Percentiles rank a stretch among this genome's conserved stretches.
Evolutionary conservation across 2,113 vertebrate genomes (phyloP).

Genomic region (Sturnira hondurensis): DNA sequence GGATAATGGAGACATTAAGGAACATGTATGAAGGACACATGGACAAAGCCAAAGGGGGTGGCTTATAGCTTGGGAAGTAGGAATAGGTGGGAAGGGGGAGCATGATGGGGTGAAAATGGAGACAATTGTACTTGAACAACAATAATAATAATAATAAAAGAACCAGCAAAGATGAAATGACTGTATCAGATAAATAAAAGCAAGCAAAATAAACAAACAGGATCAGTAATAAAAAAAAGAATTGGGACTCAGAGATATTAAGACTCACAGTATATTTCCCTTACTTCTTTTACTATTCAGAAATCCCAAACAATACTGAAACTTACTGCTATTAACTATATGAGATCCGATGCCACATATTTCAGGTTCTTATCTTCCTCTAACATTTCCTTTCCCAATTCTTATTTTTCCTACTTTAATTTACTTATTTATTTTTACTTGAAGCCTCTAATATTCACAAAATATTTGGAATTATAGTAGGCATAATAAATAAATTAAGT

Average conservation of each 20-base stretch:
- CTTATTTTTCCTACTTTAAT: background rate
- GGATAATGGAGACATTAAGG: too few species aligned
- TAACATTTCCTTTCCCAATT: background rate
- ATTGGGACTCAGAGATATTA: background rate
- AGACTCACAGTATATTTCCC: background rate
- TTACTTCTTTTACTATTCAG: background rate
- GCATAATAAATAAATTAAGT: background rate
- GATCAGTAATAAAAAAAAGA: background rate
- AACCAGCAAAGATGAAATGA: too few species aligned
- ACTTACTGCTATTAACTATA: background rate
- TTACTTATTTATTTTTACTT: background rate
- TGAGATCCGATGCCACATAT: background rate
- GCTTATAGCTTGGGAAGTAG: too few species aligned
- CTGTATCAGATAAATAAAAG: too few species aligned
- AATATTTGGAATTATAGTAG: background rate
- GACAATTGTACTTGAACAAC: too few species aligned
- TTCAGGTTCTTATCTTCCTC: background rate
- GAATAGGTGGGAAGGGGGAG: too few species aligned
- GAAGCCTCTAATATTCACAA: background rate
- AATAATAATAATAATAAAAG: too few species aligned
- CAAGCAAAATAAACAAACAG: too few species aligned
- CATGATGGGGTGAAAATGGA: too few species aligned
- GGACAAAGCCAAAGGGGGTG: too few species aligned
- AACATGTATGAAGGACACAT: too few species aligned
- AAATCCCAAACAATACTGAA: background rate